Conservation (phyloP, 2,888 invertebrate species). For the Erebia aethiops region DNA sequence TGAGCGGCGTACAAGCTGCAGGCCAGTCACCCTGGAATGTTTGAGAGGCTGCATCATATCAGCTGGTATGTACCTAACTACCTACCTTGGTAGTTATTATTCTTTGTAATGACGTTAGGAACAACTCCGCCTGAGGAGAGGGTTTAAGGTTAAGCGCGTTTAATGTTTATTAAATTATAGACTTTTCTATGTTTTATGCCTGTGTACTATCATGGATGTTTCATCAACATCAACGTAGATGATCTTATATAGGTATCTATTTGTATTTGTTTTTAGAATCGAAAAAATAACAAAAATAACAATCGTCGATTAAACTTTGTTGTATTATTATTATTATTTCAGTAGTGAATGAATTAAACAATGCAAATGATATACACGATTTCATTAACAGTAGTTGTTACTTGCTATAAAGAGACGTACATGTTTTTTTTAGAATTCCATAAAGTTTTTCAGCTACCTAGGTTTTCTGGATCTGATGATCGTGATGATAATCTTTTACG, state of each 20-base stretch:
- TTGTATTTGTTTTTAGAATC: background rate
- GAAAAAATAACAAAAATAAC: background rate
- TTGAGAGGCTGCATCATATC: slow-evolving; percentile 24
- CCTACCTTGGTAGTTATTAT: background rate
- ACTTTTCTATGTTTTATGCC: slow-evolving; percentile 14
- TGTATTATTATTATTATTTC: background rate
- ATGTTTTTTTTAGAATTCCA: too few relatives aligned
- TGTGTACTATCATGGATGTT: background rate
- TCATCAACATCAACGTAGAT: slow-evolving; percentile 10
- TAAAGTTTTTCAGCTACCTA: too few relatives aligned
- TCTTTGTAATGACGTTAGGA: slow-evolving; percentile 28
- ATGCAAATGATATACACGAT: slow-evolving; percentile 2
- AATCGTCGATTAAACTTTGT: background rate
- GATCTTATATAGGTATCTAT: background rate
- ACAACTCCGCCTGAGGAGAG: slow-evolving; percentile 13
- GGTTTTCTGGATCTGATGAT: too few relatives aligned
- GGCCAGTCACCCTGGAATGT: slow-evolving; percentile 30
- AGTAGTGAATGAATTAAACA: slow-evolving; percentile 10
- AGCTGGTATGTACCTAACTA: slow-evolving; percentile 21
- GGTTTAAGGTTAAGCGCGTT: slow-evolving; percentile 30
- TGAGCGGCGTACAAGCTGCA: slow-evolving; percentile 24
- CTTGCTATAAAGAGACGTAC: too few relatives aligned
- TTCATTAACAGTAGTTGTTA: background rate
- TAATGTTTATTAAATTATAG: slow-evolving; percentile 34
- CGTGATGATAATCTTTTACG: too few relatives aligned